phyloP scores from a whole-genome alignment of 2,888 invertebrate species.

The Odontothrips loti region DNA sequence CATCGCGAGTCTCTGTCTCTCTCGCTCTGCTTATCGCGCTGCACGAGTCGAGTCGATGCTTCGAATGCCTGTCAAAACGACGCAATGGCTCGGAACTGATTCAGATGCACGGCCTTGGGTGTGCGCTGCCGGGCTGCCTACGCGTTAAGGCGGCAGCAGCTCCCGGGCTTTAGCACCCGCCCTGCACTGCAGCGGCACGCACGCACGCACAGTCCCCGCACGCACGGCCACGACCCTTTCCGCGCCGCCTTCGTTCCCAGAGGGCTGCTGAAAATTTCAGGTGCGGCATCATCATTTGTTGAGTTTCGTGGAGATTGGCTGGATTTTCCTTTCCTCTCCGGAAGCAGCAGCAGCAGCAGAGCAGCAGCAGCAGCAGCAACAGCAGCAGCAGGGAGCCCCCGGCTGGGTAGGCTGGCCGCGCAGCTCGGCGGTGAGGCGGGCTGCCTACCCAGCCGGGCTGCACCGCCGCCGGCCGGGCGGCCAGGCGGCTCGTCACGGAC shows the following conservation, averaged over 20 bases:
- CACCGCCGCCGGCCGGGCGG: background rate
- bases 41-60: background rate
- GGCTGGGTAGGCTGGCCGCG: background rate
- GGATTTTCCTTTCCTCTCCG: background rate
- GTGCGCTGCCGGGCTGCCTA: background rate
- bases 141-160: background rate
- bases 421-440: background rate
- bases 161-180: background rate
- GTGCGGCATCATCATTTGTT: conserved; percentile 5
- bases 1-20: background rate
- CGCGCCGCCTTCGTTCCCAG: too few relatives aligned
- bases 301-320: background rate
- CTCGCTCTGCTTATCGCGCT: background rate
- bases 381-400: too few relatives aligned
- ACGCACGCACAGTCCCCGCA: background rate
- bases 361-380: background rate
- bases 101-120: background rate
- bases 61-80: background rate
- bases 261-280: background rate
- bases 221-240: background rate
- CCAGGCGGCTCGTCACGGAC: background rate
- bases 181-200: background rate
- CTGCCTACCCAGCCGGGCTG: background rate
- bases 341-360: background rate
- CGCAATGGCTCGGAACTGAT: conserved; percentile 23